These are phyloP conservation scores for Megalonaias nervosa DNA, from an alignment of 1,140 invertebrate genomes.

Conservation along the genomic window DNA sequence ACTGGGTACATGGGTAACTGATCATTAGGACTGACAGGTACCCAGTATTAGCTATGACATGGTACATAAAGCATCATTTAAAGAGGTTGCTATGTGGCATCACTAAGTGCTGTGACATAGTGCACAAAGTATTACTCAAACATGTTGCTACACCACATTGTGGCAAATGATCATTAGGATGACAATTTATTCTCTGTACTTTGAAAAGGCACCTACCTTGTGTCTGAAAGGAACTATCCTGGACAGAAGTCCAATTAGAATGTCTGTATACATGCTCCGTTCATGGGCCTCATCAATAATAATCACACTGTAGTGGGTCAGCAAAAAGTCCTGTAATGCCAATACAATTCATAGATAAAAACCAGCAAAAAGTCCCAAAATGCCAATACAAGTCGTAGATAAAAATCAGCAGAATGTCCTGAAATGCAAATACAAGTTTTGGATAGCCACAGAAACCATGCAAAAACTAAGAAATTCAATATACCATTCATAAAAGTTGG, in stretches of 20 bases:
- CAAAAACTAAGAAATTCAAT: neutral
- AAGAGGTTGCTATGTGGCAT: too few species aligned
- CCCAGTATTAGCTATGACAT: too few species aligned
- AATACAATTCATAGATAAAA: neutral
- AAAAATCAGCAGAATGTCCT: neutral
- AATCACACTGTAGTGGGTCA: conserved; percentile 91
- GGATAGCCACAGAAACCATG: neutral
- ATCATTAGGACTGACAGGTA: too few species aligned
- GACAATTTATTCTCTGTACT: too few species aligned
- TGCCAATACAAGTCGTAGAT: neutral
- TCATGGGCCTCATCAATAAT: conserved; percentile 99
- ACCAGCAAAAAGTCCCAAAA: too few species aligned
- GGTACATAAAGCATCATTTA: too few species aligned
- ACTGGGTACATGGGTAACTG: too few species aligned
- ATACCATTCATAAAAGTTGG: neutral
- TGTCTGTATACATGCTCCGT: conserved; percentile 92
- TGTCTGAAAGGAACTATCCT: conserved; percentile 88
- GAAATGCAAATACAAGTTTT: neutral
- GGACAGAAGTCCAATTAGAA: conserved; percentile 95
- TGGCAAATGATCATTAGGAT: too few species aligned
- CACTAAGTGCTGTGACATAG: too few species aligned
- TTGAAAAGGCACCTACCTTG: conserved; percentile 73
- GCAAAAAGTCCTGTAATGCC: conserved; percentile 81
- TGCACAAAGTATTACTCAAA: too few species aligned
- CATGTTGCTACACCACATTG: too few species aligned